Evolutionary conservation across 2,888 invertebrate genomes (phyloP).

Genomic region (Autographa gamma): DNA sequence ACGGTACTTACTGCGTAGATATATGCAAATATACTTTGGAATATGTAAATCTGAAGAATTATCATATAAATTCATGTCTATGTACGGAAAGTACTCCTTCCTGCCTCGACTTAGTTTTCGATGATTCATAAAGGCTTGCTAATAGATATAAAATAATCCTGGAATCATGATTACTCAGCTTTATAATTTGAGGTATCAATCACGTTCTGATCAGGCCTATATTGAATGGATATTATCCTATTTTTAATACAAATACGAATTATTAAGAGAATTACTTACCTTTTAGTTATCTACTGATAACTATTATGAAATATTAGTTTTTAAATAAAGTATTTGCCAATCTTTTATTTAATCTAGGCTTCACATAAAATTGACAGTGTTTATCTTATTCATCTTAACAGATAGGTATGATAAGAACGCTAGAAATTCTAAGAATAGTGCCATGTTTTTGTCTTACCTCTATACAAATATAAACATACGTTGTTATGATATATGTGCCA

Average conservation of each 20-base stretch:
- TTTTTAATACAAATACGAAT: neutral
- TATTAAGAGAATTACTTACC: neutral
- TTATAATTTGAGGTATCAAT: neutral
- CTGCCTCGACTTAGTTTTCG: neutral
- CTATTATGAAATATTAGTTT: neutral
- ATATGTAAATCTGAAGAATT: no score
- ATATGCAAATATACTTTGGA: no score
- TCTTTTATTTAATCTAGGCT: neutral
- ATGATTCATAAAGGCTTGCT: neutral
- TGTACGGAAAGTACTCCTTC: neutral
- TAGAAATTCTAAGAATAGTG: neutral
- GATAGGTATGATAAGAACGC: conserved; percentile 3
- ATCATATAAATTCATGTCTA: neutral
- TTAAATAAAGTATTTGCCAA: neutral
- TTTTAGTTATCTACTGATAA: neutral
- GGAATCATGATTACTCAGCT: neutral
- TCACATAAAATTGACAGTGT: neutral
- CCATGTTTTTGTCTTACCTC: neutral
- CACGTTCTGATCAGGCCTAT: neutral
- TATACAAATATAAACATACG: no score
- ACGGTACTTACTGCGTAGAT: no score
- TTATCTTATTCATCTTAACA: neutral
- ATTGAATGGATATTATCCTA: neutral
- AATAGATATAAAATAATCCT: neutral
- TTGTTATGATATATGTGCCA: no score